Base-by-base conservation (phyloP, 2,113 vertebrate species). In the Trematomus loennbergii region DNA sequence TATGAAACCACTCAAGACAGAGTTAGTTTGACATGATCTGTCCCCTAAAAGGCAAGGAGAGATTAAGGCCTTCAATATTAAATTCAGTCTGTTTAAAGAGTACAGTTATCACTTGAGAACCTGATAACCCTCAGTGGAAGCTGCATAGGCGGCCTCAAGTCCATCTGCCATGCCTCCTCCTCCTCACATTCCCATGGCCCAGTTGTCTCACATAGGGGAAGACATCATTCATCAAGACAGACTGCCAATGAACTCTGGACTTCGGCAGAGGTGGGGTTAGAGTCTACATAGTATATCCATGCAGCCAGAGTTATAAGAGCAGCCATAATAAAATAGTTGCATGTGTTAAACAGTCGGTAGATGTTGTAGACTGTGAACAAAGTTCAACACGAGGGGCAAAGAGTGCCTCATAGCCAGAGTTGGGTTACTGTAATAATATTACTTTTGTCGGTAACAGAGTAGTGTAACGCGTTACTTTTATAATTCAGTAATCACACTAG, bases 171-270 rank as follows among this genome's bases (percentile, higher is more conserved):
- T 6, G 8, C 36, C 18, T 22, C 36, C 52, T 49, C 52, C 62
- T 57, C 52, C 25, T 48, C 52, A 58, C 53, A 66, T 66, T 75
- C 43, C 61, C 61, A 36, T 48, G 12, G 5, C 33, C 72, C 52
- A 75, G 61, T 57, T 65, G 72, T 75, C 59, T 55, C 16, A 15
- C 61, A 9, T 22, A 4, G 12, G 40, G 7, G 25, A 61, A 45
- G 33, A 25, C 50, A 20, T 75, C 40, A 75, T 20, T 75, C 36
- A 46, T 75, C 50, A 16, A 46, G 50, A 46, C 60, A 55, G 36
- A n/a, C n/a, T 10, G 5, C 72, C 50, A 25, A 15, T 18, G 60
- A 54, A 54, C 59, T 45, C n/a, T 25, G 20, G 60, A 18, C 10
- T 45, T 9, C 29, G 20, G 36, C 15, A 40, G 53, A 25, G 48